Conservation (phyloP, 53 echinoderm and acorn worm genomes). For the Arbacia lixula region DNA sequence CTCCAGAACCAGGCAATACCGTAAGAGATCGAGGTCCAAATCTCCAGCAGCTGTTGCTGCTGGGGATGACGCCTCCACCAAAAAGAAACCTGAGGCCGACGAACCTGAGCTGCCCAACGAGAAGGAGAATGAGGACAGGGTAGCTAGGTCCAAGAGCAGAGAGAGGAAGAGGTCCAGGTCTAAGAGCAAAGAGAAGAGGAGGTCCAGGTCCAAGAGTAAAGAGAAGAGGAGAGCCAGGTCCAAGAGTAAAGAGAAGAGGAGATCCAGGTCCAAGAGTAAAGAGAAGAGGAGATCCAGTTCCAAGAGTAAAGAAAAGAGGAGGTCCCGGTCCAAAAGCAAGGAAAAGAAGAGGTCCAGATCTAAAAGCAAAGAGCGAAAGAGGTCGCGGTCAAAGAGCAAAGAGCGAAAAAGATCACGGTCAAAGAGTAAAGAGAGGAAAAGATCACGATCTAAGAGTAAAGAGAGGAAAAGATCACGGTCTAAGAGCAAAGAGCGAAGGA, state of each 20-base stretch:
- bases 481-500: background rate
- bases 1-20: constrained; percentile 71
- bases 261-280: background rate
- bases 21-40: constrained; percentile 53
- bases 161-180: constrained; percentile 62
- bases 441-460: constrained; percentile 2
- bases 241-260: background rate
- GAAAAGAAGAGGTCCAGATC: constrained; percentile 61
- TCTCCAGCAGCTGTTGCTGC: constrained; percentile 28
- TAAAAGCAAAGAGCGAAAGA: constrained; percentile 53
- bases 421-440: constrained; percentile 23
- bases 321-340: background rate
- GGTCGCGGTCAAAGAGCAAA: background rate
- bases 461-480: constrained; percentile 27
- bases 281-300: constrained; percentile 61
- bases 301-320: constrained; percentile 55
- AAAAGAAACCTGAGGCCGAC: constrained; percentile 26
- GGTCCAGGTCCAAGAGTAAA: background rate
- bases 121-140: constrained; percentile 28
- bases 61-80: constrained; percentile 23
- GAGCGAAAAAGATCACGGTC: constrained; percentile 2
- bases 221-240: constrained; percentile 23
- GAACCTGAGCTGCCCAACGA: constrained; percentile 38
- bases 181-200: constrained; percentile 60
- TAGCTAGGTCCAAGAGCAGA: background rate